These are phyloP conservation scores for honey bee (Apis mellifera) DNA, from an alignment of 1,140 invertebrate genomes.

Conservation along the genomic window DNA sequence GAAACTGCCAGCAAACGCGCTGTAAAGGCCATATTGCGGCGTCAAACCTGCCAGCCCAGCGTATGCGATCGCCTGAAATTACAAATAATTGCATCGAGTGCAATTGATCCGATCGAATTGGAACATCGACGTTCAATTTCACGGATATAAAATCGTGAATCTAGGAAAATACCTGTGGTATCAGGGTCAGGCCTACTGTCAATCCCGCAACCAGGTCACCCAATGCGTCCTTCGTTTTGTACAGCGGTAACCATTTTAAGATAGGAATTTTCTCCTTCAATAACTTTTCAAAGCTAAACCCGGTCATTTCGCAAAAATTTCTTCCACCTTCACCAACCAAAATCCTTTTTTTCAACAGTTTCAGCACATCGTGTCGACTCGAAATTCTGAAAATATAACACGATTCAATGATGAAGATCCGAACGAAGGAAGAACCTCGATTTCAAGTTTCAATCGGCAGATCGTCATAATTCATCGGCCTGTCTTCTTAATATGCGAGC, in stretches of 20 bases:
- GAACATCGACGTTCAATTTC: neutral
- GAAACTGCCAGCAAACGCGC: conserved; percentile 91
- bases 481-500: conserved; percentile 10
- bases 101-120: neutral
- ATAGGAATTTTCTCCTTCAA: conserved; percentile 75
- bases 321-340: neutral
- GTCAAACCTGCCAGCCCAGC: conserved; percentile 88
- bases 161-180: conserved; percentile 80
- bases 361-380: neutral
- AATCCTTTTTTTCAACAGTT: too few relatives aligned
- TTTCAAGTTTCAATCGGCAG: neutral
- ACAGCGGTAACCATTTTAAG: conserved; percentile 80
- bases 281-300: conserved; percentile 37
- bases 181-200: conserved; percentile 82
- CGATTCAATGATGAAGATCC: neutral
- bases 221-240: conserved; percentile 74
- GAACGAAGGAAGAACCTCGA: neutral
- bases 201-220: conserved; percentile 83
- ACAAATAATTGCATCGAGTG: neutral
- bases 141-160: neutral
- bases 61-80: conserved; percentile 88
- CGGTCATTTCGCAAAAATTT: conserved; percentile 42
- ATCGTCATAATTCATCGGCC: neutral
- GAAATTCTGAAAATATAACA: neutral
- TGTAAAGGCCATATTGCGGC: conserved; percentile 92